A percentile compares a stretch with the other conserved stretches of the same genome.
These are phyloP conservation scores for Drosophila meridiana DNA, from an alignment of 2,888 invertebrate genomes.

Conservation along the genomic window DNA sequence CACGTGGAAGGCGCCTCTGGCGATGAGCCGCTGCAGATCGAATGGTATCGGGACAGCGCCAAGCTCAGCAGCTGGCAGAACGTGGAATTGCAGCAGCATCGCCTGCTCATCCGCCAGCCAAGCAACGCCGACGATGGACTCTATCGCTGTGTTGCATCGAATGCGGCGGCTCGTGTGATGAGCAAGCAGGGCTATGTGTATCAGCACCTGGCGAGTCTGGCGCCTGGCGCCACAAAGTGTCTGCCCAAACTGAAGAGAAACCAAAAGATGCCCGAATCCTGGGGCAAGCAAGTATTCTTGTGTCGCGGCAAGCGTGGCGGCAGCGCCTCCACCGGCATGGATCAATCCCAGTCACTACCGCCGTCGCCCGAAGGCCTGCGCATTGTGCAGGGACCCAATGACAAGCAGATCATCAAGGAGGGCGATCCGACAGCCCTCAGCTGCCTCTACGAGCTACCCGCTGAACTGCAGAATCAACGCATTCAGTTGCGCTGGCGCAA, in stretches of 20 bases:
- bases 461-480: conserved; percentile 72
- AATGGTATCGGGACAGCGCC: conserved; percentile 87
- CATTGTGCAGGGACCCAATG: conserved; percentile 75
- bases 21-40: conserved; percentile 79
- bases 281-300: conserved; percentile 78
- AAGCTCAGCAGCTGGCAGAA: conserved; percentile 87
- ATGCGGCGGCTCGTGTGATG: conserved; percentile 87
- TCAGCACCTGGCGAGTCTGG: conserved; percentile 38
- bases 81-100: conserved; percentile 86
- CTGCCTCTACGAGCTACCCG: conserved; percentile 87
- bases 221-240: conserved; percentile 62
- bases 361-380: conserved; percentile 53
- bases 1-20: conserved; percentile 83
- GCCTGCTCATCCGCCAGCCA: conserved; percentile 81
- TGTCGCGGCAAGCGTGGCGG: conserved; percentile 84
- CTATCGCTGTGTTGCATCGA: conserved; percentile 90
- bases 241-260: conserved; percentile 80
- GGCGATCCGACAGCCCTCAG: conserved; percentile 88
- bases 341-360: conserved; percentile 49
- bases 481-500: conserved; percentile 88
- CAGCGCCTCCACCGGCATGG: conserved; percentile 64
- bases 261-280: conserved; percentile 72
- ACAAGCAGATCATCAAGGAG: conserved; percentile 87
- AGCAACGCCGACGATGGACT: conserved; percentile 88
- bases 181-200: conserved; percentile 82